Conservation (phyloP, 2,888 invertebrate genomes). For the Dinocampus coccinellae region DNA sequence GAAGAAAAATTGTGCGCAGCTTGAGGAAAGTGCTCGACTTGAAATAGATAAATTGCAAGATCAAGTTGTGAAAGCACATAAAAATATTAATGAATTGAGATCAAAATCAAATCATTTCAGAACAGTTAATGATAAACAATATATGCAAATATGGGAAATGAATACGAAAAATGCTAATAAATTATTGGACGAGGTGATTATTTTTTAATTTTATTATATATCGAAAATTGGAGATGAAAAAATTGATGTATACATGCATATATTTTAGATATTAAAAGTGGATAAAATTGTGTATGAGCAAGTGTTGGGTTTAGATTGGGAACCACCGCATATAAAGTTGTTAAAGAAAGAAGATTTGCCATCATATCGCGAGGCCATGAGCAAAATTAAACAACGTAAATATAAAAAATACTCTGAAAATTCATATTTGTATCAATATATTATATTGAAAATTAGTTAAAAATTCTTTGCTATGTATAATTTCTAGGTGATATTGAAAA, state of each 20-base stretch:
- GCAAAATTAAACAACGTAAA: conserved; percentile 54
- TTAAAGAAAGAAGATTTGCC: conserved; percentile 69
- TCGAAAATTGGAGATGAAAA: too few relatives aligned
- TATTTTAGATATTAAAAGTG: conserved; percentile 71
- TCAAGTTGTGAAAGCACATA: conserved; percentile 78
- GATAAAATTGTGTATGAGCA: conserved; percentile 77
- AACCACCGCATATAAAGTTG: conserved; percentile 67
- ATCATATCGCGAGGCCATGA: conserved; percentile 66
- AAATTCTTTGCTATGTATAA: conserved; percentile 10
- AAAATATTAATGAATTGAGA: conserved; percentile 78
- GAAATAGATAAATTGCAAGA: conserved; percentile 78
- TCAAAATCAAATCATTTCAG: conserved; percentile 79
- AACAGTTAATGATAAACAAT: conserved; percentile 76
- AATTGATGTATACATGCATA: too few relatives aligned
- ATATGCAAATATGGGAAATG: conserved; percentile 75
- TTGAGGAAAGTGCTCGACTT: conserved; percentile 75
- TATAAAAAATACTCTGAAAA: neutral
- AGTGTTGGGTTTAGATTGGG: conserved; percentile 74
- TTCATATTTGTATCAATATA: too few relatives aligned
- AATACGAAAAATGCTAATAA: conserved; percentile 72
- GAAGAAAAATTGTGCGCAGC: conserved; percentile 76
- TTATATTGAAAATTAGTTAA: too few relatives aligned
- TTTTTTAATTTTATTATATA: neutral
- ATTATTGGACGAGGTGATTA: conserved; percentile 69
- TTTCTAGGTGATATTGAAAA: conserved; percentile 52